Conservation (phyloP, 2,888 invertebrate genomes). For the Dolichopus griseipennis region DNA sequence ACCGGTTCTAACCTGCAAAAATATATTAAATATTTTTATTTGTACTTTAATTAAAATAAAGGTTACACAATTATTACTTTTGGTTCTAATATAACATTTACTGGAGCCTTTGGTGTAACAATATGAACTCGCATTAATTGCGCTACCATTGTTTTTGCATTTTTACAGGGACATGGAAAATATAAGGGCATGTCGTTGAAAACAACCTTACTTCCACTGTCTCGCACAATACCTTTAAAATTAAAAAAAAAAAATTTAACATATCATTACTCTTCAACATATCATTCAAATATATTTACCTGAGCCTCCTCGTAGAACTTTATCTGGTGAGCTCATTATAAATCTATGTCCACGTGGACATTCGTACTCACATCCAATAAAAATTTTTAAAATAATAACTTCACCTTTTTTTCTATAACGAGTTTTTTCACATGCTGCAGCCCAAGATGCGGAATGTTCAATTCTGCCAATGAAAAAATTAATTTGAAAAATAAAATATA, state of each 20-base stretch:
- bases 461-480: no score
- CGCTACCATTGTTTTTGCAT: conserved; percentile 53
- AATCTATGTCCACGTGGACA: conserved; percentile 95
- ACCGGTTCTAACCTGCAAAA: conserved; percentile 60
- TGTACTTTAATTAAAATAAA: not conserved
- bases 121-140: conserved; percentile 80
- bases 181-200: conserved; percentile 82
- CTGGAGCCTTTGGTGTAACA: conserved; percentile 83
- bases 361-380: conserved; percentile 94
- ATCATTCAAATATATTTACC: conserved; percentile 38
- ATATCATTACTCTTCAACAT: not conserved
- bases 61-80: conserved; percentile 42
- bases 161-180: conserved; percentile 72
- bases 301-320: conserved; percentile 65
- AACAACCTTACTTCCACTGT: conserved; percentile 77
- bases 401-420: conserved; percentile 39
- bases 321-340: conserved; percentile 81
- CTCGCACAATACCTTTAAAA: conserved; percentile 56
- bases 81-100: conserved; percentile 79
- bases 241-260: conserved; percentile 7
- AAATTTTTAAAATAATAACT: conserved; percentile 70
- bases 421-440: conserved; percentile 33
- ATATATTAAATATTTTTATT: no score
- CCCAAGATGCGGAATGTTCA: conserved; percentile 33
- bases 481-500: not conserved